Evolutionary conservation across 2,888 invertebrate species (phyloP).

Genomic region (Hyalella azteca): DNA sequence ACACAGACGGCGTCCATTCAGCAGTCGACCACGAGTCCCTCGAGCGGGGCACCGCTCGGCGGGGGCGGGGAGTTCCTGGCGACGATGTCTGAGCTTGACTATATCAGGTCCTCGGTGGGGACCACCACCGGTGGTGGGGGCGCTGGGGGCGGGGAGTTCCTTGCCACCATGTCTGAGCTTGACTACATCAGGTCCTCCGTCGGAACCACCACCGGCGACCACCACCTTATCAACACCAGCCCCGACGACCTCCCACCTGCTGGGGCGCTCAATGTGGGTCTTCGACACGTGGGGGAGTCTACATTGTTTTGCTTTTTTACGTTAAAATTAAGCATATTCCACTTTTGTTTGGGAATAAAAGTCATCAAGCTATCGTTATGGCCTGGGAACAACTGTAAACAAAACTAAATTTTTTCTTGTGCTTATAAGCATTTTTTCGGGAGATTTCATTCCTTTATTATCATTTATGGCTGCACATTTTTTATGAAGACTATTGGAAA

Average conservation of each 20-base stretch:
- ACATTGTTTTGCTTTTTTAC: no score
- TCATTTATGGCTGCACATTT: no score
- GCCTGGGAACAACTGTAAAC: no score
- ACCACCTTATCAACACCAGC: slow-evolving; percentile 36
- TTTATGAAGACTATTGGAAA: no score
- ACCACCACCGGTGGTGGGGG: slow-evolving; percentile 36
- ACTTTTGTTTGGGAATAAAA: no score
- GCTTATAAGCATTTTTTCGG: no score
- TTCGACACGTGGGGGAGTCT: no score
- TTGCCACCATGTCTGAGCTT: slow-evolving; percentile 35
- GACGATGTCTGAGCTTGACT: slow-evolving; percentile 35
- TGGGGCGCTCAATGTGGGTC: no score
- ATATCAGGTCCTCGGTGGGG: slow-evolving; percentile 34
- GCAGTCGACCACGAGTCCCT: slow-evolving; percentile 18
- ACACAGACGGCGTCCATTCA: background rate
- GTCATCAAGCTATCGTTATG: no score
- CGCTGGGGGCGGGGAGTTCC: slow-evolving; percentile 27
- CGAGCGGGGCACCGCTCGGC: background rate
- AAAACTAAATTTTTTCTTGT: no score
- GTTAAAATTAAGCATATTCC: no score
- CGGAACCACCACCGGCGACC: slow-evolving; percentile 29
- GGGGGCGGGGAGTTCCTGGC: slow-evolving; percentile 32
- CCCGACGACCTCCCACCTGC: background rate
- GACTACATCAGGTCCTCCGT: slow-evolving; percentile 38
- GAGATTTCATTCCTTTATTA: no score